Evolutionary conservation across 2,113 vertebrate genomes (phyloP), one percentile per base, ranked within the genome.

Genomic region (Sclerurus mexicanus): DNA sequence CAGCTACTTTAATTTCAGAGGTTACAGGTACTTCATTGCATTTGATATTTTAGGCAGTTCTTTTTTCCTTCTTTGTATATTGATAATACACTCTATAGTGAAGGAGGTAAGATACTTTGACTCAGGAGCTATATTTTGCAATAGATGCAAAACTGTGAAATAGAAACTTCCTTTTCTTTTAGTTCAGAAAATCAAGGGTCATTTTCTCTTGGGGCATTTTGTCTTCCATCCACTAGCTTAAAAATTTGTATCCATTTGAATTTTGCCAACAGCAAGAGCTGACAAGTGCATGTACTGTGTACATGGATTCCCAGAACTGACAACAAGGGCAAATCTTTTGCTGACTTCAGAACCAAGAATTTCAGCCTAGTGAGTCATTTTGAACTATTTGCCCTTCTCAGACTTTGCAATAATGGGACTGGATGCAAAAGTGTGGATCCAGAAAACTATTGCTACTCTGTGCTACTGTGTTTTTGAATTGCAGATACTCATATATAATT

Each of bases 181-280:
- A 72, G n/a, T 72, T 85, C 52, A 64, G n/a, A 89, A 87, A 85
- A 81, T 39, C 15, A 87, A 83, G 46, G 40, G 14, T 60, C 28
- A 19, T 89, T 92, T 95, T 94, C 73, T 92, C 69, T 86, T 46
- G 64, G 16, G 52, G 16, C 60, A 64, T 91, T 89, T 75, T 75
- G n/a, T 77, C 40, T 95, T 85, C 63, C 21, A 53, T 89, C 49
- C 35, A 52, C 55, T 55, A 62, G 50, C 39, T 93, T 76, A 56
- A 87, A 82, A 93, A 72, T 89, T 79, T 91, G 64, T 75, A 86
- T 89, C 73, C 31, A 55, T 75, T 68, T 95, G 64, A 85, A 76
- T 89, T 94, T 95, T 96, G 85, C 93, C 89, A 91, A 33, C 40
- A 94, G 93, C 89, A 80, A 87, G 42, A 58, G 69, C 49, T 91